Base-by-base conservation (phyloP, 2,888 invertebrate species). In the Tribolium freemani region DNA sequence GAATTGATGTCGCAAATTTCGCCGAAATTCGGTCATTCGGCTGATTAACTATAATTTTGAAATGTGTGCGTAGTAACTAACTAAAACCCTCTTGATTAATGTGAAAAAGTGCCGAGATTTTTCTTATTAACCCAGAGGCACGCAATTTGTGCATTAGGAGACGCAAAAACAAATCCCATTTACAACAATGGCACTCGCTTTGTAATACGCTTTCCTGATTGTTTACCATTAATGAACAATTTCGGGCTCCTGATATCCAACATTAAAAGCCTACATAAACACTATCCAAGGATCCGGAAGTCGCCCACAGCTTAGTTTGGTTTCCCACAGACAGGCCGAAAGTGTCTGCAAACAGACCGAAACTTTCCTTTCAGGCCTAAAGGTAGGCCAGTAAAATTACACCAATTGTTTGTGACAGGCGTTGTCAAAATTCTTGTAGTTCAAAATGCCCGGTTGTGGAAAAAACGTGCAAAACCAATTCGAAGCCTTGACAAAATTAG, bases 301-400 rank as follows among this genome's bases (percentile, higher is more conserved):
- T 63, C 50, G 50, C 63, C 50, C 63, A n/a, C 50, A 50, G 63
- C 50, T 63, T 63, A 63, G 63, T 63, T 63, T 61, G 30, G 48
- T 45, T 58, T 58, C 21, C 58, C 58, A 26, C 58, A 58, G 58
- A 58, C 58, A 58, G 45, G 45, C 46, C 58, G 44, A 58, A 58
- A 63, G 63, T 51, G 61, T 38, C 50, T 31, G 26, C 63, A 63
- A 63, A 63, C 63, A 63, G 10, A 58, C 11, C 50, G 51, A 63
- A 63, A 63, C 63, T 63, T 63, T 50, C 51, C 63, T 50, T 30
- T 50, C 31, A 63, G 50, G 9, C 6, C 10, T 8, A 16, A 44
- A 38, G 38, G 13, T 38, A 56, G 56, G 44, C 31, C 16, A 57
- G 8, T 9, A 13, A 54, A 54, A 26, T 54, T 54, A 21, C 26